Percentiles rank a stretch among this genome's conserved stretches.
Conservation (phyloP, 2,797 vertebrate genomes). For the Acrossocheilus wenchowensis region DNA sequence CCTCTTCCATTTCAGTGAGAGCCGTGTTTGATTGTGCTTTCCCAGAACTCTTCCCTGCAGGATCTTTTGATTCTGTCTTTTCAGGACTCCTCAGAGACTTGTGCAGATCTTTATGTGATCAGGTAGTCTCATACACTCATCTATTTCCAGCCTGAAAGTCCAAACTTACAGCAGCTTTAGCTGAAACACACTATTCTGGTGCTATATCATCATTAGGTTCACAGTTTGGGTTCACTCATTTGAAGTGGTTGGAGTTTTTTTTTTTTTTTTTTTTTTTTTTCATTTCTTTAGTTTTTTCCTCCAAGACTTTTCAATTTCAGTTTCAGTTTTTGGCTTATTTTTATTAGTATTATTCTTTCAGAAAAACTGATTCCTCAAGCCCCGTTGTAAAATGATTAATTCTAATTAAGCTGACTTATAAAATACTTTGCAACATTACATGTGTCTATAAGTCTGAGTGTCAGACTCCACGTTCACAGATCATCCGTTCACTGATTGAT, state of each 20-base stretch:
- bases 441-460: background rate
- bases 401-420: too few species aligned
- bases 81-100: slow-evolving; percentile 36
- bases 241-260: background rate
- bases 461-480: background rate
- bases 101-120: slow-evolving; percentile 30
- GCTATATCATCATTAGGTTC: background rate
- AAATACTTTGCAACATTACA: too few species aligned
- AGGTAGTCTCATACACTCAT: slow-evolving; percentile 5
- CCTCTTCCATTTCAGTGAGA: slow-evolving; percentile 32
- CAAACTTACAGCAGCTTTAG: background rate
- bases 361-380: background rate
- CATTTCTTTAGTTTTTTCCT: too few species aligned
- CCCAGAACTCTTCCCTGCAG: slow-evolving; percentile 36
- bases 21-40: slow-evolving; percentile 39
- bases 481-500: background rate
- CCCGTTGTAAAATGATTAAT: background rate
- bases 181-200: slow-evolving; percentile 6
- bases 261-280: background rate
- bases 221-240: background rate
- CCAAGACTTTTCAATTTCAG: background rate
- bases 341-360: background rate
- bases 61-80: slow-evolving; percentile 30
- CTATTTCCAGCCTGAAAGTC: slow-evolving; percentile 27
- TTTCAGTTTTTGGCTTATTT: background rate